phyloP scores from a whole-genome alignment of 1,140 invertebrate genomes.

The Drusus annulatus region DNA sequence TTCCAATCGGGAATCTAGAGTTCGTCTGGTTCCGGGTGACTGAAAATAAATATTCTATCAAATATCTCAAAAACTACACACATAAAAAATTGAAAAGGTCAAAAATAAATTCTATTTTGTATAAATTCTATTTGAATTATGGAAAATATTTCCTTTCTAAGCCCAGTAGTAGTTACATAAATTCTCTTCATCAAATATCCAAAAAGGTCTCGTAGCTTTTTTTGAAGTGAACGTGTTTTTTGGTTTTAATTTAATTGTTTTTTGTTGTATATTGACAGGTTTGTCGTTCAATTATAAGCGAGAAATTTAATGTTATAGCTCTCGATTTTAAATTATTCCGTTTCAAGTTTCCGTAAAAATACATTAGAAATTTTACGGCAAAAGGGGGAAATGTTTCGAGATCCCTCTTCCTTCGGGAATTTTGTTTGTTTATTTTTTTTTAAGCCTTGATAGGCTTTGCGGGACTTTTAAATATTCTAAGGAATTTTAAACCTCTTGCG shows the following conservation, averaged over 20 bases:
- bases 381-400: background rate
- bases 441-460: background rate
- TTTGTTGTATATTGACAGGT: background rate
- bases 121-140: too few relatives aligned
- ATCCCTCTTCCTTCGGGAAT: background rate
- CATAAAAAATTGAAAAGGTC: too few relatives aligned
- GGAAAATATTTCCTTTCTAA: background rate
- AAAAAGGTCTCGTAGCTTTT: too few relatives aligned
- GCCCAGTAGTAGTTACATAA: background rate
- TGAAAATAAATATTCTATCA: too few relatives aligned
- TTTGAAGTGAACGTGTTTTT: too few relatives aligned
- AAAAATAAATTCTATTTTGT: too few relatives aligned
- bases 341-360: background rate
- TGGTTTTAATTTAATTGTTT: background rate
- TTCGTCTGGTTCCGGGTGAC: too few relatives aligned
- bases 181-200: background rate
- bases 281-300: background rate
- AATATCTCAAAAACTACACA: too few relatives aligned
- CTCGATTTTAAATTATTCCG: background rate
- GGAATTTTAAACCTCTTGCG: background rate
- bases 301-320: background rate
- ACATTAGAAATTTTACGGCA: background rate
- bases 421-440: background rate
- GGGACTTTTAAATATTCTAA: background rate
- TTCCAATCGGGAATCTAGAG: too few relatives aligned